Evolutionary conservation across 2,888 invertebrate genomes (phyloP).

Genomic region (Pecten maximus): DNA sequence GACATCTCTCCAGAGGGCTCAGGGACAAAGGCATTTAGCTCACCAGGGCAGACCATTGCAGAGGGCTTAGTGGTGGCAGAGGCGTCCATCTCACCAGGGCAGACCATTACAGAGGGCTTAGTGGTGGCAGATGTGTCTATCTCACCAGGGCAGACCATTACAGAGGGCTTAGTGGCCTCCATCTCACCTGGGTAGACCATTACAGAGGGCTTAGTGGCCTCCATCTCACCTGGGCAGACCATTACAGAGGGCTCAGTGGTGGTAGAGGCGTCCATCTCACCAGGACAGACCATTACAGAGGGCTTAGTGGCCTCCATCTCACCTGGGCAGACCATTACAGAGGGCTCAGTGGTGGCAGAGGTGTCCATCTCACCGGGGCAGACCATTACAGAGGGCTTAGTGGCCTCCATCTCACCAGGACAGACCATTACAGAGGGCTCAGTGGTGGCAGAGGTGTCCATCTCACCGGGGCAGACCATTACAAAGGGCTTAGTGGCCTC

Average conservation of each 20-base stretch:
- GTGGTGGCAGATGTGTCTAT: not conserved
- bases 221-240: too few relatives aligned
- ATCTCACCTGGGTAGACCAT: too few relatives aligned
- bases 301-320: not conserved
- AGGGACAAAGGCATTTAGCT: not conserved
- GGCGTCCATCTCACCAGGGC: not conserved
- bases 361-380: not conserved
- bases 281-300: not conserved
- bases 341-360: not conserved
- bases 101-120: not conserved
- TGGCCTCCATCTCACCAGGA: not conserved
- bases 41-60: not conserved
- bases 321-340: not conserved
- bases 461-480: not conserved
- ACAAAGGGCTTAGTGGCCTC: not conserved
- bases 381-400: not conserved
- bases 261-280: not conserved
- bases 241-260: not conserved
- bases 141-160: not conserved
- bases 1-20: not conserved
- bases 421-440: not conserved
- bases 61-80: not conserved
- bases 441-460: not conserved
- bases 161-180: too few relatives aligned
- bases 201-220: too few relatives aligned